Percentiles rank a stretch among this genome's conserved stretches.
These are phyloP conservation scores for Mimachlamys varia DNA, from an alignment of 2,888 invertebrate genomes.

Conservation along the genomic window DNA sequence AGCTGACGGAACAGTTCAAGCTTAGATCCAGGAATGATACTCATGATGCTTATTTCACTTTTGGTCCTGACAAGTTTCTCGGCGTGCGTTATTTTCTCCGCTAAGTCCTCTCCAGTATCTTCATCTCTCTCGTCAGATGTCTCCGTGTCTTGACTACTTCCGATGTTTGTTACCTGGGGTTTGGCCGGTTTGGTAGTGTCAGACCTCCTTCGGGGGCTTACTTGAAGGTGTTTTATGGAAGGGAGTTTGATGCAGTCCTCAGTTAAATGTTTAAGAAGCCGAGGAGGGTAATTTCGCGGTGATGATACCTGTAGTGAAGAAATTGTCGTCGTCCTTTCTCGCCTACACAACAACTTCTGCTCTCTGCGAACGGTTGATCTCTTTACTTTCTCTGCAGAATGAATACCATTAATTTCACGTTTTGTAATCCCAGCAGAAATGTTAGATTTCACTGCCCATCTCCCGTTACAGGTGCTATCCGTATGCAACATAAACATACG, in stretches of 20 bases:
- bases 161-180: background rate
- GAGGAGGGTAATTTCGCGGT: background rate
- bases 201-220: background rate
- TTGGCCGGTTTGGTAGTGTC: background rate
- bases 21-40: background rate
- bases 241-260: constrained; percentile 11
- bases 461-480: background rate
- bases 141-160: background rate
- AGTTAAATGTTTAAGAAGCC: background rate
- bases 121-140: background rate
- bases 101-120: background rate
- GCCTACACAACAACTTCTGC: background rate
- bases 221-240: background rate
- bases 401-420: background rate
- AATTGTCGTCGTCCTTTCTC: background rate
- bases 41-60: background rate
- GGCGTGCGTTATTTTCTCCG: background rate
- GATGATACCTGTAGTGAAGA: background rate
- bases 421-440: background rate
- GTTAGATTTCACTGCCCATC: background rate
- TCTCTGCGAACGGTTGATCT: background rate
- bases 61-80: background rate
- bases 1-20: constrained; percentile 19
- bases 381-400: background rate
- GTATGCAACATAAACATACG: constrained; percentile 24